phyloP scores from a whole-genome alignment of 1,140 invertebrate genomes.

The Gryon sp. region DNA sequence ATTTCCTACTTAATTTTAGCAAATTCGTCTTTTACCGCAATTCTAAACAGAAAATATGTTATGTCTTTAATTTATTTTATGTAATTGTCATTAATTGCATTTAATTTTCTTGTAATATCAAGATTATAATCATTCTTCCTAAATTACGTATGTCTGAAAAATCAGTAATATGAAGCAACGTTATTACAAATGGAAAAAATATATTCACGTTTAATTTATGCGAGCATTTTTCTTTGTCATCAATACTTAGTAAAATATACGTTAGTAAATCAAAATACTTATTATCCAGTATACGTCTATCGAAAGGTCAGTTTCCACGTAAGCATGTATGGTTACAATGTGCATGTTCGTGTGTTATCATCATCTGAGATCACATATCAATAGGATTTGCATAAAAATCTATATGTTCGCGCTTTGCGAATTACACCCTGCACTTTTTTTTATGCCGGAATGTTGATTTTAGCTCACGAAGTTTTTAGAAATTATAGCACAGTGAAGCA shows the following conservation, averaged over 20 bases:
- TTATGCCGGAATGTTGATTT: slow-evolving; percentile 59
- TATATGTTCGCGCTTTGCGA: slow-evolving; percentile 71
- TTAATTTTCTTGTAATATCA: too few species aligned
- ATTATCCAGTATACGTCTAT: slow-evolving; percentile 41
- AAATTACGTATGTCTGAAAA: too few species aligned
- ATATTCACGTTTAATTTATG: background rate
- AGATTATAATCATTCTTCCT: too few species aligned
- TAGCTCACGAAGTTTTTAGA: slow-evolving; percentile 56
- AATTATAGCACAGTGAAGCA: slow-evolving; percentile 53
- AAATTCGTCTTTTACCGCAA: too few species aligned
- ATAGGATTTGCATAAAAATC: slow-evolving; percentile 79
- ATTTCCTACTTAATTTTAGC: too few species aligned
- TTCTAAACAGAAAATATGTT: too few species aligned
- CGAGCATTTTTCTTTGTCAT: slow-evolving; percentile 25
- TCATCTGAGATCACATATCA: slow-evolving; percentile 76
- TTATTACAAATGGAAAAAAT: background rate
- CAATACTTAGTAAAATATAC: too few species aligned
- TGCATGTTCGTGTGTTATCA: slow-evolving; percentile 76
- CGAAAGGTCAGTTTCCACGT: slow-evolving; percentile 69
- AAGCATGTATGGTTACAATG: slow-evolving; percentile 68
- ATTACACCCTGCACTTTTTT: slow-evolving; percentile 67
- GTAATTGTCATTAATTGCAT: too few species aligned
- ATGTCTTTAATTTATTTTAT: too few species aligned
- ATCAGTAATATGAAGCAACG: too few species aligned
- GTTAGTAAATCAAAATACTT: slow-evolving; percentile 46